Evolutionary conservation across 2,888 invertebrate species (phyloP).

Genomic region (Melieria crassipennis): DNA sequence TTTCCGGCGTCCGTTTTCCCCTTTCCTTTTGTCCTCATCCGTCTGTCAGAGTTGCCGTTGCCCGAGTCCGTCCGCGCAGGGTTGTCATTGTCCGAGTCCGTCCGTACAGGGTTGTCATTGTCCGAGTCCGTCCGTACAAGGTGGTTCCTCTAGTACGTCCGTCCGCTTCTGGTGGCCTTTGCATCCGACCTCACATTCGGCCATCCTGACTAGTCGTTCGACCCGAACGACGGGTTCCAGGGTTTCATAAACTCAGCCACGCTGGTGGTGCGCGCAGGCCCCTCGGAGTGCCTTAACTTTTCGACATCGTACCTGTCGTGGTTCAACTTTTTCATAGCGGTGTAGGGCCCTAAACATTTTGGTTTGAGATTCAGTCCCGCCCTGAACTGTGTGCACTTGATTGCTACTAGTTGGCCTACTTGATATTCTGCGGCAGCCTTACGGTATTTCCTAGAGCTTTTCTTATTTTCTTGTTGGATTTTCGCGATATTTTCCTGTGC

Average conservation of each 20-base stretch:
- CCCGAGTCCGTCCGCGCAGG: too few relatives aligned
- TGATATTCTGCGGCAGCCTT: not conserved
- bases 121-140: too few relatives aligned
- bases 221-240: not conserved
- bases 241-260: not conserved
- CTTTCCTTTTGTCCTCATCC: too few relatives aligned
- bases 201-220: not conserved
- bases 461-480: not conserved
- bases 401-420: not conserved
- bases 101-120: too few relatives aligned
- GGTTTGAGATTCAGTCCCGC: not conserved
- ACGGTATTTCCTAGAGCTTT: not conserved
- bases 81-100: too few relatives aligned
- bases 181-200: not conserved
- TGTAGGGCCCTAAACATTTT: not conserved
- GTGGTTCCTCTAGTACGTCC: not conserved
- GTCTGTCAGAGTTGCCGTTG: too few relatives aligned
- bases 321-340: not conserved
- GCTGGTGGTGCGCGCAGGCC: not conserved
- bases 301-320: not conserved
- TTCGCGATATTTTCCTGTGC: slow-evolving; percentile 3
- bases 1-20: too few relatives aligned
- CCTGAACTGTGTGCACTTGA: not conserved
- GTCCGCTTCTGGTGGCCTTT: too few relatives aligned
- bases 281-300: not conserved